Evolutionary conservation across 2,888 invertebrate species (phyloP).

Genomic region (Chymomyza amoena): DNA sequence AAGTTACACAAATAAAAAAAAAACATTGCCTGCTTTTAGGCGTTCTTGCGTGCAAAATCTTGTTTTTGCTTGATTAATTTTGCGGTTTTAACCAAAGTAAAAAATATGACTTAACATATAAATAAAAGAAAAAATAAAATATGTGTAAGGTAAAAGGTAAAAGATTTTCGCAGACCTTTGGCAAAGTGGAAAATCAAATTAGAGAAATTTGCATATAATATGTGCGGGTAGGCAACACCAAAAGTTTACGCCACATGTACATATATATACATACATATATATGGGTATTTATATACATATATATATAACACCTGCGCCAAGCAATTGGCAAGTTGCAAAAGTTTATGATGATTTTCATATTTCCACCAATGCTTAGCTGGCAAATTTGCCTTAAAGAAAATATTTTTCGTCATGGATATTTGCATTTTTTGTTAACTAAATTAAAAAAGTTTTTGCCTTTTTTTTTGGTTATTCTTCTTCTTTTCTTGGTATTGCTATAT

Average conservation of each 20-base stretch:
- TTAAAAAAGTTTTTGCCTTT: slow-evolving; percentile 55
- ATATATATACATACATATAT: too few species aligned
- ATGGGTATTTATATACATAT: slow-evolving; percentile 31
- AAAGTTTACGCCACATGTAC: slow-evolving; percentile 46
- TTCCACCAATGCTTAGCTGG: not conserved
- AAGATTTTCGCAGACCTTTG: not conserved
- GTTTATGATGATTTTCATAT: slow-evolving; percentile 27
- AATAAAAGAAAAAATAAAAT: not conserved
- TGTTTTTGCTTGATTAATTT: slow-evolving; percentile 67
- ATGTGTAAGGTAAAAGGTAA: not conserved
- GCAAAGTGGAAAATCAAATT: slow-evolving; percentile 51
- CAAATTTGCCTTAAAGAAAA: slow-evolving; percentile 40
- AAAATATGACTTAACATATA: slow-evolving; percentile 24
- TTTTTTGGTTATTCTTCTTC: not conserved
- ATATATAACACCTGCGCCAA: slow-evolving; percentile 4
- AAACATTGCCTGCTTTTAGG: slow-evolving; percentile 34
- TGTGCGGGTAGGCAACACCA: slow-evolving; percentile 45
- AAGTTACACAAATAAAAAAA: slow-evolving; percentile 24
- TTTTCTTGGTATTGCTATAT: slow-evolving; percentile 28
- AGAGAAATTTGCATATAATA: slow-evolving; percentile 59
- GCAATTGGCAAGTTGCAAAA: slow-evolving; percentile 12
- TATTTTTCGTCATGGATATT: not conserved
- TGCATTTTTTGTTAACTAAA: slow-evolving; percentile 53
- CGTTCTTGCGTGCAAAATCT: slow-evolving; percentile 34
- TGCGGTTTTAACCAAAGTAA: slow-evolving; percentile 30